These are phyloP conservation scores for Osmerus eperlanus DNA, from an alignment of 2,113 vertebrate genomes.

Conservation along the genomic window DNA sequence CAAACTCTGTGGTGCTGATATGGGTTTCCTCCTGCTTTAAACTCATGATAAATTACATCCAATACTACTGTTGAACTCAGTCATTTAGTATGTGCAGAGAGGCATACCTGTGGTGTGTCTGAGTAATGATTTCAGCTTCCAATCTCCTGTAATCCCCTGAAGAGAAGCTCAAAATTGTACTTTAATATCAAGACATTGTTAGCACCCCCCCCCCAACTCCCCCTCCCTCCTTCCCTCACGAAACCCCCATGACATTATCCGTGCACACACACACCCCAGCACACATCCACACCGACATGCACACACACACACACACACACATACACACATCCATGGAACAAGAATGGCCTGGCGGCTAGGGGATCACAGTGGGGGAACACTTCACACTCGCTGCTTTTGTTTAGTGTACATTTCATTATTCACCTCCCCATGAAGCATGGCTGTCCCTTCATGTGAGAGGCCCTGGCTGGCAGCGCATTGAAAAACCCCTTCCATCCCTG, in stretches of 20 bases:
- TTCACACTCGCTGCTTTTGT: slow-evolving; percentile 4
- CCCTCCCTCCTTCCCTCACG: slow-evolving; percentile 2
- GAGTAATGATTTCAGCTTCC: slow-evolving; percentile 35
- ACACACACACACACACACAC: not conserved
- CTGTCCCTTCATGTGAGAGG: not conserved
- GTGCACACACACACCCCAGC: not conserved
- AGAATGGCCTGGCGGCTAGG: slow-evolving; percentile 10
- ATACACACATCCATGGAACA: not conserved
- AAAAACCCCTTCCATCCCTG: not conserved
- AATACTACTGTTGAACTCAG: slow-evolving; percentile 39
- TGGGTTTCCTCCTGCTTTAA: slow-evolving; percentile 38
- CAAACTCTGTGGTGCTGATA: slow-evolving; percentile 45
- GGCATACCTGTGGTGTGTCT: slow-evolving; percentile 38
- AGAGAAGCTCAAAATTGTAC: too few relatives aligned
- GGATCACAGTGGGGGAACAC: slow-evolving; percentile 18
- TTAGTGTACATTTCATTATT: not conserved
- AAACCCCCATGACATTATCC: not conserved
- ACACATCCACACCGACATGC: not conserved
- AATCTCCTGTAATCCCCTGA: slow-evolving; percentile 24
- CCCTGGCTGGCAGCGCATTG: not conserved
- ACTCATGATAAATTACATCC: slow-evolving; percentile 60
- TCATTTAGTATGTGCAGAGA: slow-evolving; percentile 51
- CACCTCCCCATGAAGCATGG: slow-evolving; percentile 1
- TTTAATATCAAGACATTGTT: too few relatives aligned
- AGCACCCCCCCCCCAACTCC: not conserved